Evolutionary conservation across 2,113 vertebrate species (phyloP), one percentile per base, ranked within the genome.

Genomic region (Willisornis vidua): DNA sequence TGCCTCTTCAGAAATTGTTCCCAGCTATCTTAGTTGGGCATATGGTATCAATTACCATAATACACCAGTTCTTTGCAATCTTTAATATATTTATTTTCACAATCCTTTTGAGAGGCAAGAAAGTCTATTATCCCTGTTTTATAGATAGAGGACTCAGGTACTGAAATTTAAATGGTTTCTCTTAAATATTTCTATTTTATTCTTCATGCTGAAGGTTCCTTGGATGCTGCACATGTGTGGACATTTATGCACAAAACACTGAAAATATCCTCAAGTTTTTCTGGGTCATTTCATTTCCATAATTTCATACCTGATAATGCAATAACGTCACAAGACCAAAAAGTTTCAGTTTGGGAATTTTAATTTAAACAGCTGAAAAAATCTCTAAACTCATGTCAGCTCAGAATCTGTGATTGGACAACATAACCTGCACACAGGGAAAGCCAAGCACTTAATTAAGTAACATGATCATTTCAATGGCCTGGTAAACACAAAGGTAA

Each of bases 11-110:
- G 65, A 96, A 95, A 93, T 68, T 85, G 61, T 85, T 86, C 76
- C 73, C 70, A 75, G 85, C 90, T 96, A 97, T 96, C 90, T 96
- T 84, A 75, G 92, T 33, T 81, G 25, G 76, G 79, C 90, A 96
- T 65, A 84, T 81, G 88, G 88, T 88, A 90, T 90, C 87, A 95
- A 95, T 97, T 95, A 92, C 83, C 83, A 90, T 92, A 94, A 94
- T 87, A 43, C 58, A 75, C 31, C 61, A 61, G 52, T 71, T 86
- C 83, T 88, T 93, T 88, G 33, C 52, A 57, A 54, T 72, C 58
- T 90, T 90, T 95, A 95, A 93, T 92, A 71, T 85, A 94, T 95
- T 96, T 95, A 93, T 92, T 93, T 85, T 87, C 80, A 82, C 76
- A 92, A 73, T 92, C 89, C 76, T 78, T 94, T 95, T 95, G 76